These are phyloP conservation scores for Mormoops blainvillei DNA, from an alignment of 2,113 vertebrate genomes.

Conservation along the genomic window DNA sequence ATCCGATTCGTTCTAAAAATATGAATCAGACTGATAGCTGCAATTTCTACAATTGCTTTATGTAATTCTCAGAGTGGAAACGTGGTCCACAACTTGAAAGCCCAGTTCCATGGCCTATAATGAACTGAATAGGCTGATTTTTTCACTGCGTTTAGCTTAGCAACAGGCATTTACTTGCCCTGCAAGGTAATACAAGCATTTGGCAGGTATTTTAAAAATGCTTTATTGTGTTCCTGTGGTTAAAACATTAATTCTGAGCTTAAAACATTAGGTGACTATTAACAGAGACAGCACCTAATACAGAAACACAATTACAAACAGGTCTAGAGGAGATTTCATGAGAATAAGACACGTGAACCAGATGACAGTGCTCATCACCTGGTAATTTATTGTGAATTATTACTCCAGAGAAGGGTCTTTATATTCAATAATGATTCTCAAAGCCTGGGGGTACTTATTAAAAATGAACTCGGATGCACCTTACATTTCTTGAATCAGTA, in stretches of 20 bases:
- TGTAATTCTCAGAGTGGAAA: not conserved
- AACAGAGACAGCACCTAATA: constrained; percentile 27
- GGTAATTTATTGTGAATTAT: not conserved
- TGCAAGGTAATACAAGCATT: not conserved
- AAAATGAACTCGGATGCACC: not conserved
- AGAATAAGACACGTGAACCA: not conserved
- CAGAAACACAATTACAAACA: not conserved
- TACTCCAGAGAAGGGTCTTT: not conserved
- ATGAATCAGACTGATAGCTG: not conserved
- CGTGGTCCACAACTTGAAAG: not conserved
- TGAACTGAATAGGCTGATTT: not conserved
- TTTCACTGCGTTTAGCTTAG: not conserved
- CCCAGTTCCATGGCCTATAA: not conserved
- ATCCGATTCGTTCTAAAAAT: not conserved
- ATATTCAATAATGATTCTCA: not conserved
- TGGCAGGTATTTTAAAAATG: constrained; percentile 13
- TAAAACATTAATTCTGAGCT: not conserved
- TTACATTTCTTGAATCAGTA: not conserved
- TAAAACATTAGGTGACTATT: not conserved
- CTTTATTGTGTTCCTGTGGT: not conserved
- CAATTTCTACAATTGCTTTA: not conserved
- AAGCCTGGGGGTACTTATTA: not conserved
- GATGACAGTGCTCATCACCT: not conserved
- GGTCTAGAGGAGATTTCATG: not conserved
- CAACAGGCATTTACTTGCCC: not conserved